A percentile compares a stretch with the other conserved stretches of the same genome.
These are phyloP conservation scores for Tenrec ecaudatus DNA, from an alignment of 2,113 vertebrate genomes.

Conservation along the genomic window DNA sequence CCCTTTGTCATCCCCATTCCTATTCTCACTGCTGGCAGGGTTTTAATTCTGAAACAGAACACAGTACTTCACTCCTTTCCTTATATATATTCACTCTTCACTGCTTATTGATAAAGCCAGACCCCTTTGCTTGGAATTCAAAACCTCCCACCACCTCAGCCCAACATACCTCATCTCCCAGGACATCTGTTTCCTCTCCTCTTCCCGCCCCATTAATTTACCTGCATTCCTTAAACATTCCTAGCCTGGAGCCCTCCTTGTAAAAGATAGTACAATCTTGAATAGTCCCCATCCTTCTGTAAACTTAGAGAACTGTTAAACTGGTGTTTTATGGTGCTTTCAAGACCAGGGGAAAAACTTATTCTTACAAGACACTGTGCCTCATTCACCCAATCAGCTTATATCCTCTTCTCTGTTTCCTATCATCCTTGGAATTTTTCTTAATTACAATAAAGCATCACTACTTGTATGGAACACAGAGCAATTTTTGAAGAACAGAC, in stretches of 20 bases:
- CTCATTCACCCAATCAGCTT: background rate
- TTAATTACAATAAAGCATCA: background rate
- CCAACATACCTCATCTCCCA: background rate
- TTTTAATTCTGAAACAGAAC: constrained; percentile 7
- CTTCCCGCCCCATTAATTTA: background rate
- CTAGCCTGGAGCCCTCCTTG: background rate
- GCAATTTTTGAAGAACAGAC: background rate
- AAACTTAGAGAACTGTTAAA: background rate
- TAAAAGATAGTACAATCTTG: background rate
- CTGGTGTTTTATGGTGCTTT: constrained; percentile 2
- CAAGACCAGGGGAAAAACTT: background rate
- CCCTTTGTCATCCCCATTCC: background rate
- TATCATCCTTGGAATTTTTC: background rate
- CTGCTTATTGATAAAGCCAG: background rate
- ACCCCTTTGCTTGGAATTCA: background rate
- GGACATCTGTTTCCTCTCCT: background rate
- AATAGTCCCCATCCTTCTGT: background rate
- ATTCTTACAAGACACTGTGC: background rate
- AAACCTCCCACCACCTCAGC: background rate
- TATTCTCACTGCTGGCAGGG: background rate
- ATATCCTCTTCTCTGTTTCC: background rate
- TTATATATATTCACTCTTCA: background rate
- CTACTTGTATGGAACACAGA: background rate
- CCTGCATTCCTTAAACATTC: background rate
- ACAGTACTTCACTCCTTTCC: background rate